A percentile compares a stretch with the other conserved stretches of the same genome.
Evolutionary conservation across 1,140 invertebrate genomes (phyloP).

Genomic region (Homarus americanus): DNA sequence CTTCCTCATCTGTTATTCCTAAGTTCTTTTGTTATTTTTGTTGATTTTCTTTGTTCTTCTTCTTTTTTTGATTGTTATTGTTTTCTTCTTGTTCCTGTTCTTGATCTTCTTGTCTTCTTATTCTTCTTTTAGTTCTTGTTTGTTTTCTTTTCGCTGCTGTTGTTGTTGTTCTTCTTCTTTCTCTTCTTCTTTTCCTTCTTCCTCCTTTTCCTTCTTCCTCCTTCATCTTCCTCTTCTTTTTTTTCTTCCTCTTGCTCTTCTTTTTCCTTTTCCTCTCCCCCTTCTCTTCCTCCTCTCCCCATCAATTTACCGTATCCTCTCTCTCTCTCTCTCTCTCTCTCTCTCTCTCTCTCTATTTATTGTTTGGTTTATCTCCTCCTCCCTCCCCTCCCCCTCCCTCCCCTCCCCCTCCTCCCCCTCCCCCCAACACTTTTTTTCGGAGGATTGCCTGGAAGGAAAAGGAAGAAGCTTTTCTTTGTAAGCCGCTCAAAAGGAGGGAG

Average conservation of each 20-base stretch:
- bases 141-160: too few species aligned
- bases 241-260: not conserved
- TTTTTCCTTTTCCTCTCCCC: not conserved
- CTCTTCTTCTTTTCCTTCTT: not conserved
- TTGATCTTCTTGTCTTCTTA: too few species aligned
- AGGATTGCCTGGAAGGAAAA: slow-evolving; percentile 54
- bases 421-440: slow-evolving; percentile 15
- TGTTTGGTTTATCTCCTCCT: not conserved
- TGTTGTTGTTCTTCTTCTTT: too few species aligned
- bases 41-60: too few species aligned
- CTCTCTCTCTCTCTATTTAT: not conserved
- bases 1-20: too few species aligned
- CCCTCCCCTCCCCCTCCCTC: not conserved
- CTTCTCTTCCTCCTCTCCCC: not conserved
- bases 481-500: slow-evolving; percentile 19
- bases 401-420: not conserved
- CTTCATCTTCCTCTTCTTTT: not conserved
- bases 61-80: too few species aligned
- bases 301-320: not conserved
- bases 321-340: not conserved
- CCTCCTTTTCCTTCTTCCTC: not conserved
- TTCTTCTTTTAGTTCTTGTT: too few species aligned
- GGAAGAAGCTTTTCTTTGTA: slow-evolving; percentile 21
- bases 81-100: too few species aligned
- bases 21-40: too few species aligned